Percentiles rank a stretch among this genome's conserved stretches.
These are phyloP conservation scores for Mellivora capensis DNA, from an alignment of 2,113 vertebrate species.

Conservation along the genomic window DNA sequence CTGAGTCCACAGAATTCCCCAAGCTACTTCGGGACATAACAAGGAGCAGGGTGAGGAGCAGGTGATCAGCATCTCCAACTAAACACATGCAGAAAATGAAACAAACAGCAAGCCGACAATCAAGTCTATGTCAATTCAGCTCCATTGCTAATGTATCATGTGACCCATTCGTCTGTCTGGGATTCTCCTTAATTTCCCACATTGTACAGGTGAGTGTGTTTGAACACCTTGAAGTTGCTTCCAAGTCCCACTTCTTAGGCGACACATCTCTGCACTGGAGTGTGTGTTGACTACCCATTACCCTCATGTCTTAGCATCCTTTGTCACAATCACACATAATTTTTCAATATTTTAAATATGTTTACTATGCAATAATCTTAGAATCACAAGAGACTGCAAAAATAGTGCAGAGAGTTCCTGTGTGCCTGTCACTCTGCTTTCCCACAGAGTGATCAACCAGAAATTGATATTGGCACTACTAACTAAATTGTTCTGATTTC, in stretches of 20 bases:
- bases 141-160: fast-evolving
- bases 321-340: background rate
- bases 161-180: too few species aligned
- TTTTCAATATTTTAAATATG: background rate
- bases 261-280: too few species aligned
- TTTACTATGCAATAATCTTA: background rate
- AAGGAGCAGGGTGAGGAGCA: background rate
- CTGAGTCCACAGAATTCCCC: fast-evolving
- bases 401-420: background rate
- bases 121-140: background rate
- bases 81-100: background rate
- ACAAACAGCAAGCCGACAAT: fast-evolving
- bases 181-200: background rate
- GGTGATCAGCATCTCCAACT: background rate
- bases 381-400: background rate
- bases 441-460: fast-evolving
- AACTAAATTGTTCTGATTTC: background rate
- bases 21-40: too few species aligned
- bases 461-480: fast-evolving
- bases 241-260: background rate
- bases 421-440: background rate
- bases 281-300: too few species aligned
- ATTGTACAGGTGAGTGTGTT: background rate
- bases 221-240: background rate
- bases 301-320: background rate